These are phyloP conservation scores for Cololabis saira DNA, from an alignment of 2,113 vertebrate genomes.

Conservation along the genomic window DNA sequence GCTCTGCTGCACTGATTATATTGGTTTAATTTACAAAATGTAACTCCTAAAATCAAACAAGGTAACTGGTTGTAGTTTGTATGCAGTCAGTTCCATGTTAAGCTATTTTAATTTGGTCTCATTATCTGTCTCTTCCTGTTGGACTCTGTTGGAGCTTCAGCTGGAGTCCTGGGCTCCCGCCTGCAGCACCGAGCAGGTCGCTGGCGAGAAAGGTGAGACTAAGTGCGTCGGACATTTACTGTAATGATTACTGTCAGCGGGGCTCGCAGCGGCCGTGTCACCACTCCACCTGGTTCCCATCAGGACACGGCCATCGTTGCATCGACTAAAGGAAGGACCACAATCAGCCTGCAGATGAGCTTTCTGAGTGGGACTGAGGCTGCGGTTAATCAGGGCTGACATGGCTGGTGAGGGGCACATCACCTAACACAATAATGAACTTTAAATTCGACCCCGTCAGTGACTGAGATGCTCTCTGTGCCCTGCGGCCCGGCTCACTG, in stretches of 20 bases:
- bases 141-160: too few relatives aligned
- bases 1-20: too few relatives aligned
- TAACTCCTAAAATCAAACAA: too few relatives aligned
- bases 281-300: slow-evolving; percentile 40
- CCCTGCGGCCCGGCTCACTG: slow-evolving; percentile 2
- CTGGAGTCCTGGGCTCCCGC: not conserved
- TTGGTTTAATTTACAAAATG: too few relatives aligned
- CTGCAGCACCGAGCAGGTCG: slow-evolving; percentile 10
- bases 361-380: slow-evolving; percentile 25
- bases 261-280: slow-evolving; percentile 35
- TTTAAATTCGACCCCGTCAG: slow-evolving; percentile 21
- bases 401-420: slow-evolving; percentile 16
- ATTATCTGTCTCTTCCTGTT: too few relatives aligned
- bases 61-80: too few relatives aligned
- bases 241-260: slow-evolving; percentile 52
- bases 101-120: too few relatives aligned
- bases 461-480: slow-evolving; percentile 22
- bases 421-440: slow-evolving; percentile 41
- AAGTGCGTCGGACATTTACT: slow-evolving; percentile 37
- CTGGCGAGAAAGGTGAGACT: slow-evolving; percentile 4
- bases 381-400: slow-evolving; percentile 40
- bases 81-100: too few relatives aligned
- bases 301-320: slow-evolving; percentile 8
- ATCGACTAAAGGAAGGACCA: slow-evolving; percentile 9
- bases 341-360: slow-evolving; percentile 48